Evolutionary conservation across 2,113 vertebrate genomes (phyloP).

Genomic region (Scomber japonicus): DNA sequence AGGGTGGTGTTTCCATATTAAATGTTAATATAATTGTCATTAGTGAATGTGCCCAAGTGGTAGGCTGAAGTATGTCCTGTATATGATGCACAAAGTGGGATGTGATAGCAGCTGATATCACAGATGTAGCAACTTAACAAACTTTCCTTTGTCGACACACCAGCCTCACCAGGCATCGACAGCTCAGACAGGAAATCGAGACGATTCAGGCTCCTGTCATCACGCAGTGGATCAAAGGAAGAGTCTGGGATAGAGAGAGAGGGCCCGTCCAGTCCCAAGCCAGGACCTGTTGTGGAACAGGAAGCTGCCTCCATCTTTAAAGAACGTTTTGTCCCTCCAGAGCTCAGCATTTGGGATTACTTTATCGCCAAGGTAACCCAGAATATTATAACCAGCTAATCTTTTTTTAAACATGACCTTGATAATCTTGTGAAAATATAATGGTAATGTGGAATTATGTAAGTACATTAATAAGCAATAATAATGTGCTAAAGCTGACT

Average conservation of each 20-base stretch:
- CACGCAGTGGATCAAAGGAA: conserved; percentile 87
- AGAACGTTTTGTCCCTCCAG: conserved; percentile 94
- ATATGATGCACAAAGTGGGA: not conserved
- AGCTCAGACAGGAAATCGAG: conserved; percentile 87
- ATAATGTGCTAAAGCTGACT: not conserved
- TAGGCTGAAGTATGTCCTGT: not conserved
- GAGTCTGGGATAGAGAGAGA: conserved; percentile 87
- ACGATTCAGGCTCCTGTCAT: conserved; percentile 81
- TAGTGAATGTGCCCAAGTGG: no score
- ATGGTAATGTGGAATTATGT: not conserved
- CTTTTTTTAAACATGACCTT: not conserved
- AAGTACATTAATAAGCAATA: not conserved
- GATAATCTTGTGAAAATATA: not conserved
- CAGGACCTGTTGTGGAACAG: conserved; percentile 77
- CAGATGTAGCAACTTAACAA: not conserved
- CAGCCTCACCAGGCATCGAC: conserved; percentile 82
- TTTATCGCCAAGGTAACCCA: conserved; percentile 94
- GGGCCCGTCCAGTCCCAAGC: conserved; percentile 73
- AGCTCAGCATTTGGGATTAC: conserved; percentile 99
- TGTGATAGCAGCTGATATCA: not conserved
- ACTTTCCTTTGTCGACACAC: conserved; percentile 21
- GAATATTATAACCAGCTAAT: not conserved
- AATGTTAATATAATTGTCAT: not conserved
- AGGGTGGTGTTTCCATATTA: not conserved
- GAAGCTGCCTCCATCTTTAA: conserved; percentile 83